Conservation (phyloP, 1,140 invertebrate species). For the Tetragonula clypearis region DNA sequence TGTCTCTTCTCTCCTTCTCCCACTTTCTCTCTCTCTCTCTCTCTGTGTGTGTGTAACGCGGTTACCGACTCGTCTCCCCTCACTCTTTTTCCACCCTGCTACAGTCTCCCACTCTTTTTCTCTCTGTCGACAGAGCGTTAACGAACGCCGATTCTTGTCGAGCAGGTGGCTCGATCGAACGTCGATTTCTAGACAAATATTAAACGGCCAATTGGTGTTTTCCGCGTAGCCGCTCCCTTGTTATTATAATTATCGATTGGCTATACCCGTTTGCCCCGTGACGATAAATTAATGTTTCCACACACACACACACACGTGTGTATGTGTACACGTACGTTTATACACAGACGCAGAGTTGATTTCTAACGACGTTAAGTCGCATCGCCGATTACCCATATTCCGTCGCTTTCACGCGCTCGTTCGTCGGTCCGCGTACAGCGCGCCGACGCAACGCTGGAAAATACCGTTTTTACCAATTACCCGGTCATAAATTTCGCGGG, state of each 20-base stretch:
- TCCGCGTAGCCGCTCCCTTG: slow-evolving; percentile 9
- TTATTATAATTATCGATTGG: slow-evolving; percentile 46
- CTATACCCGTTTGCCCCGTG: background rate
- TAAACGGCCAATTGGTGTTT: slow-evolving; percentile 49
- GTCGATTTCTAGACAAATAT: slow-evolving; percentile 27
- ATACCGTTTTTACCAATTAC: slow-evolving; percentile 70
- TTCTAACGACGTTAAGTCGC: slow-evolving; percentile 63
- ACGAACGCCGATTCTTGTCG: slow-evolving; percentile 14
- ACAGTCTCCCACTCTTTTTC: background rate
- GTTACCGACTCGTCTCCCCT: background rate
- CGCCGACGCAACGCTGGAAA: slow-evolving; percentile 52
- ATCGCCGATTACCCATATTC: slow-evolving; percentile 46
- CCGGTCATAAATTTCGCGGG: slow-evolving; percentile 69
- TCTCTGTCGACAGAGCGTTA: background rate
- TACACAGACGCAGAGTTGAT: slow-evolving; percentile 29
- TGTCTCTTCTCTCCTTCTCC: too few relatives aligned
- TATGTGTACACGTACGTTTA: background rate
- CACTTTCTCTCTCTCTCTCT: too few relatives aligned
- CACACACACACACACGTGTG: too few relatives aligned
- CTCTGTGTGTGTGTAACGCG: background rate
- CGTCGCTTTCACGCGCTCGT: too few relatives aligned
- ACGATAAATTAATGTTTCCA: slow-evolving; percentile 57
- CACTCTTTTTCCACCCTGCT: too few relatives aligned
- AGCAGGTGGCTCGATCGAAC: background rate
- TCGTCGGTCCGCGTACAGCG: too few relatives aligned